Evolutionary conservation across 2,888 invertebrate genomes (phyloP).

Genomic region (Melieria crassipennis): DNA sequence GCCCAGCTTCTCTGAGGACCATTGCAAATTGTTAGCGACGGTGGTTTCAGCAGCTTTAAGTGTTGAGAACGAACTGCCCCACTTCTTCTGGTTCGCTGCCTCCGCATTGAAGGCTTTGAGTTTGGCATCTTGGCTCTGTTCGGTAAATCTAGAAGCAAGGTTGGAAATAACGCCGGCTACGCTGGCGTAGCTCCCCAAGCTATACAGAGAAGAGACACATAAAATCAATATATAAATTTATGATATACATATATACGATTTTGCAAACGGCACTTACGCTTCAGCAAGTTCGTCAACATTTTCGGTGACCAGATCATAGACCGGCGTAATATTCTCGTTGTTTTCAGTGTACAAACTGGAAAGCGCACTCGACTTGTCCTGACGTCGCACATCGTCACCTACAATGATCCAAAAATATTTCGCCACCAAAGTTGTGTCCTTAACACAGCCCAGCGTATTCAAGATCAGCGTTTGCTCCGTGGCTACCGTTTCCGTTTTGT

Average conservation of each 20-base stretch:
- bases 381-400: conserved; percentile 61
- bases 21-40: conserved; percentile 58
- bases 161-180: conserved; percentile 59
- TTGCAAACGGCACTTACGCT: conserved; percentile 53
- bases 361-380: conserved; percentile 61
- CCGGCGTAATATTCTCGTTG: conserved; percentile 68
- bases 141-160: conserved; percentile 60
- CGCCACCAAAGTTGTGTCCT: conserved; percentile 68
- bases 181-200: conserved; percentile 56
- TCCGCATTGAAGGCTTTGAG: conserved; percentile 50
- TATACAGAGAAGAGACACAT: conserved; percentile 37
- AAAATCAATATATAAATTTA: background rate
- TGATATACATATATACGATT: background rate
- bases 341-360: conserved; percentile 68
- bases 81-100: conserved; percentile 46
- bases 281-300: conserved; percentile 46
- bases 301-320: conserved; percentile 67
- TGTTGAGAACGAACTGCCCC: conserved; percentile 53
- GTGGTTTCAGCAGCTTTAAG: conserved; percentile 52
- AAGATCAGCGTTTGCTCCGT: conserved; percentile 77
- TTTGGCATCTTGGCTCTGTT: conserved; percentile 48
- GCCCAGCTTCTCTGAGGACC: conserved; percentile 53
- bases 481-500: conserved; percentile 70
- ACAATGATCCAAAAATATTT: conserved; percentile 67
- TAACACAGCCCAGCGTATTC: conserved; percentile 75